Percentiles rank a stretch among this genome's conserved stretches.
These are phyloP conservation scores for Drosophila navojoa DNA, from an alignment of 1,140 invertebrate species.

Conservation along the genomic window DNA sequence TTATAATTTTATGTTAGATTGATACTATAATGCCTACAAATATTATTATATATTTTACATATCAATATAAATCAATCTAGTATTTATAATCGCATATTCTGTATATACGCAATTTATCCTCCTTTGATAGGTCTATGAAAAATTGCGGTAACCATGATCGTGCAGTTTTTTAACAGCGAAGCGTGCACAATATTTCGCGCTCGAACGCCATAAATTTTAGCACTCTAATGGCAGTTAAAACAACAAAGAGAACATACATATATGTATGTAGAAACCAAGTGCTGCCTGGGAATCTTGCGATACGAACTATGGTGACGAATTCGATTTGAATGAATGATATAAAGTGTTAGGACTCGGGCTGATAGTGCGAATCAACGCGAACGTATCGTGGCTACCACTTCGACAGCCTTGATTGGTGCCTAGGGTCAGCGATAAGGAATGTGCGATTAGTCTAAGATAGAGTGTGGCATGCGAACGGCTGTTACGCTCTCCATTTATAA, in stretches of 20 bases:
- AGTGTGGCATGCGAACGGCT: neutral
- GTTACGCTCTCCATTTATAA: neutral
- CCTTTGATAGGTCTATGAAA: constrained; percentile 19
- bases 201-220: constrained; percentile 26
- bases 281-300: constrained; percentile 13
- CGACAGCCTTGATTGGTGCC: constrained; percentile 9
- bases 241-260: constrained; percentile 18
- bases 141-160: constrained; percentile 34
- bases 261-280: neutral
- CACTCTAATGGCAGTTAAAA: constrained; percentile 3
- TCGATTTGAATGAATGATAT: constrained; percentile 28
- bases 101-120: neutral
- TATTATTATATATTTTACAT: neutral
- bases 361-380: constrained; percentile 10
- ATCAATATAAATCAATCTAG: neutral
- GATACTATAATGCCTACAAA: no score
- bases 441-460: neutral
- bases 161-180: constrained; percentile 12
- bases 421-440: constrained; percentile 19
- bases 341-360: neutral
- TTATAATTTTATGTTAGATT: no score
- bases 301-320: neutral
- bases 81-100: neutral
- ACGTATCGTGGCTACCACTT: constrained; percentile 1
- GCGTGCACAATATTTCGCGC: neutral